Percentiles rank a stretch among this genome's conserved stretches.
These are phyloP conservation scores for Lateolabrax maculatus DNA, from an alignment of 2,797 vertebrate species.

Conservation along the genomic window DNA sequence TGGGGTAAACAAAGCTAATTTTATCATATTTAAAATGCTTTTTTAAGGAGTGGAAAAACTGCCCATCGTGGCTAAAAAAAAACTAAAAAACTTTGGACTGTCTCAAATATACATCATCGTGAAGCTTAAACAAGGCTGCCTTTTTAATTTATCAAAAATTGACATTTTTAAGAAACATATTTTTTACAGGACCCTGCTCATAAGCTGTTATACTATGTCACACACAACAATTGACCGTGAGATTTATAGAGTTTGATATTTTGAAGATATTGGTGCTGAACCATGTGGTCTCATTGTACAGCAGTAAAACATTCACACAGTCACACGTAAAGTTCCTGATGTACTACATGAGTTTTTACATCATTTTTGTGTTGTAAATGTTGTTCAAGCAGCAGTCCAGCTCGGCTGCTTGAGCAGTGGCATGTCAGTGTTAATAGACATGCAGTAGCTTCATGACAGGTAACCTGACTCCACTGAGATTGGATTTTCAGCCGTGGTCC, in stretches of 20 bases:
- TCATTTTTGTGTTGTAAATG: slow-evolving; percentile 41
- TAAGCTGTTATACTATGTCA: too few species aligned
- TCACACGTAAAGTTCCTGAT: background rate
- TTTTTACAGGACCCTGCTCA: background rate
- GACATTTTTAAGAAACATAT: background rate
- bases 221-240: background rate
- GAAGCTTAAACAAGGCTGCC: background rate
- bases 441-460: slow-evolving; percentile 80
- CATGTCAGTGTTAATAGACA: slow-evolving; percentile 82
- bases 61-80: background rate
- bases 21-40: background rate
- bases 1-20: background rate
- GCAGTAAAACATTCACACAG: background rate
- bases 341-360: slow-evolving; percentile 13
- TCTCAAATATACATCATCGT: background rate
- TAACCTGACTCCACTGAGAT: slow-evolving; percentile 73
- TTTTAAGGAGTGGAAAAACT: background rate
- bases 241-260: background rate
- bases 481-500: slow-evolving; percentile 68
- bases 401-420: slow-evolving; percentile 28
- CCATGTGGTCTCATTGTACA: background rate
- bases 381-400: slow-evolving; percentile 27
- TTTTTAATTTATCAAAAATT: background rate
- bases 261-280: background rate
- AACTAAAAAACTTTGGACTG: background rate